A percentile compares a stretch with the other conserved stretches of the same genome.
phyloP scores from a whole-genome alignment of 2,113 vertebrate genomes.

The Zootoca vivipara region DNA sequence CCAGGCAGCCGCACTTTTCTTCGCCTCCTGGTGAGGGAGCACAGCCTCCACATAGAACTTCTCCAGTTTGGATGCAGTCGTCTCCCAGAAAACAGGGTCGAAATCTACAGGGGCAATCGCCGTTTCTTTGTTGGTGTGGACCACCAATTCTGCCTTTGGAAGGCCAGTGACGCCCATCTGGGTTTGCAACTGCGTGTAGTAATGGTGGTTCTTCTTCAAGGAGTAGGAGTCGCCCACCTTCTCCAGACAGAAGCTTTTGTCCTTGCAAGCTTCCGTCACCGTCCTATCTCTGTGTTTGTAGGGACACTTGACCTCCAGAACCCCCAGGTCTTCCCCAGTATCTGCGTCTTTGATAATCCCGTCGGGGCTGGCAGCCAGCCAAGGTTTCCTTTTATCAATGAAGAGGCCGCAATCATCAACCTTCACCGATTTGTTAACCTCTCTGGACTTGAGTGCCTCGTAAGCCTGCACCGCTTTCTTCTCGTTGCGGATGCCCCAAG shows the following conservation, averaged over 20 bases:
- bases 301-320: slow-evolving; percentile 87
- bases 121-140: slow-evolving; percentile 77
- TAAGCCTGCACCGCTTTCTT: slow-evolving; percentile 67
- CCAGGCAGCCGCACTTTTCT: background rate
- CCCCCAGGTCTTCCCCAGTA: slow-evolving; percentile 67
- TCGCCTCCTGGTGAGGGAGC: slow-evolving; percentile 69
- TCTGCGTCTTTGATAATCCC: slow-evolving; percentile 75
- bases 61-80: slow-evolving; percentile 75
- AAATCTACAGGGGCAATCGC: slow-evolving; percentile 77
- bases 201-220: slow-evolving; percentile 77
- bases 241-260: slow-evolving; percentile 80
- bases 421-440: slow-evolving; percentile 44
- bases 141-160: slow-evolving; percentile 72
- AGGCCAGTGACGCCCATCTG: slow-evolving; percentile 79
- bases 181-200: slow-evolving; percentile 85
- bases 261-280: slow-evolving; percentile 76
- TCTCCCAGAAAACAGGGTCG: slow-evolving; percentile 73
- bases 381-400: slow-evolving; percentile 72
- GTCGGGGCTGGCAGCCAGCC: slow-evolving; percentile 85
- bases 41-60: slow-evolving; percentile 77
- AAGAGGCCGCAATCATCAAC: slow-evolving; percentile 81
- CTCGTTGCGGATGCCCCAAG: slow-evolving; percentile 81
- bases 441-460: slow-evolving; percentile 66
- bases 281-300: slow-evolving; percentile 79
- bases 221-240: slow-evolving; percentile 58